Conservation (phyloP, 2,113 vertebrate genomes). For the Turdus rufiventris region DNA sequence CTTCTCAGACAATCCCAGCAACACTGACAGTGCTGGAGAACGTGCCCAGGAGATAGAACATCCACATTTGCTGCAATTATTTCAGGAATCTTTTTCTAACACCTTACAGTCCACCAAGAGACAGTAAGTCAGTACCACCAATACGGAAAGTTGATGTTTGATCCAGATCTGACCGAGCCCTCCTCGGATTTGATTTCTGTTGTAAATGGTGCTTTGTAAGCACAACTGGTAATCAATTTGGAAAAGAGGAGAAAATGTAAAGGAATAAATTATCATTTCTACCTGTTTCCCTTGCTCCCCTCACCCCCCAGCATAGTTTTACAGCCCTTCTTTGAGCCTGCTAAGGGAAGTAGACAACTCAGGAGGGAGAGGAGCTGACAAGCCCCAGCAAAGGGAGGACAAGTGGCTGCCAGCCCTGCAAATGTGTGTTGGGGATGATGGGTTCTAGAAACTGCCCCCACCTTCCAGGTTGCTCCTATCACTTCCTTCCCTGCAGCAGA, state of each 20-base stretch:
- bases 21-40: neutral
- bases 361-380: neutral
- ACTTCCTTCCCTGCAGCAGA: neutral
- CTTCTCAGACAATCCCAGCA: neutral
- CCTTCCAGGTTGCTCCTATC: neutral
- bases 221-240: neutral
- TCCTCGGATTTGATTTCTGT: neutral
- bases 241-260: neutral
- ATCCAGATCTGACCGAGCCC: neutral
- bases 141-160: neutral
- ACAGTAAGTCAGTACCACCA: neutral
- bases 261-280: neutral
- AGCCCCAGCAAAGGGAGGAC: neutral
- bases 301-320: neutral
- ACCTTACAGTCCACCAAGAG: neutral
- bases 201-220: neutral
- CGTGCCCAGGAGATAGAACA: neutral
- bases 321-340: neutral
- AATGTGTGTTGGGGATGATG: fast-evolving
- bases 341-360: neutral
- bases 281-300: neutral
- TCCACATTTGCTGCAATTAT: neutral
- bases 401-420: neutral
- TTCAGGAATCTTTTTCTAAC: neutral
- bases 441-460: neutral